Percentiles rank a stretch among this genome's conserved stretches.
These are phyloP conservation scores for Dicerorhinus sumatrensis DNA, from an alignment of 2,113 vertebrate species.

Conservation along the genomic window DNA sequence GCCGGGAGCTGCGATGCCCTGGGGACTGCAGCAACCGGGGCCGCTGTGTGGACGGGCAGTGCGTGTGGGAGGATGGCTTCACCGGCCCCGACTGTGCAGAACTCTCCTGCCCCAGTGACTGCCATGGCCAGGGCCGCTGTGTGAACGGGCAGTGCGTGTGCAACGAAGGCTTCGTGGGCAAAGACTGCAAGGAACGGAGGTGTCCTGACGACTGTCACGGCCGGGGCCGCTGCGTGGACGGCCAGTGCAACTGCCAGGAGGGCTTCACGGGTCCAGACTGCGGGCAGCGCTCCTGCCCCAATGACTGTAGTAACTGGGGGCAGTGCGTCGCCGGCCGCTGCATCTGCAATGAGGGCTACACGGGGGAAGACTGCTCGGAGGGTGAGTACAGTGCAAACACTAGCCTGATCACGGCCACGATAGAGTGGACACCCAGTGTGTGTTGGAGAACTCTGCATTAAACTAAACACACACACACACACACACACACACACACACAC, in stretches of 20 bases:
- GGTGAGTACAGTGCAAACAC: constrained; percentile 81
- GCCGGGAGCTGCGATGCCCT: constrained; percentile 90
- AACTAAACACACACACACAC: background rate
- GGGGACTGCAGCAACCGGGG: constrained; percentile 91
- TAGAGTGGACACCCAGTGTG: accelerated
- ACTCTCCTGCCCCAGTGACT: constrained; percentile 91
- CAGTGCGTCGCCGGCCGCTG: constrained; percentile 91
- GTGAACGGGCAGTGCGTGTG: constrained; percentile 92
- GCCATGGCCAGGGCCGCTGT: constrained; percentile 90
- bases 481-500: accelerated
- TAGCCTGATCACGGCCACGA: accelerated
- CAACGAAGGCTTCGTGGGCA: constrained; percentile 89
- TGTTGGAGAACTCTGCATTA: background rate
- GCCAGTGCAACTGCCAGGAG: constrained; percentile 91
- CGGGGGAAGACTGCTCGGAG: constrained; percentile 92
- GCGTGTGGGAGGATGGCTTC: constrained; percentile 92
- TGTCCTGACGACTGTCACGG: constrained; percentile 91
- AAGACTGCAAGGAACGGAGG: constrained; percentile 88
- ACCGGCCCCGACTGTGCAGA: constrained; percentile 91
- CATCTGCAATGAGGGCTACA: constrained; percentile 91
- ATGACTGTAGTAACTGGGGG: constrained; percentile 89
- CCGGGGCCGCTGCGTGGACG: constrained; percentile 90
- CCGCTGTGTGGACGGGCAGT: constrained; percentile 91
- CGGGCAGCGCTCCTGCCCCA: constrained; percentile 88
- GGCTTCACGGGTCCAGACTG: constrained; percentile 94